Base-by-base conservation (phyloP, 2,797 vertebrate genomes). In the Novumbra hubbsi region DNA sequence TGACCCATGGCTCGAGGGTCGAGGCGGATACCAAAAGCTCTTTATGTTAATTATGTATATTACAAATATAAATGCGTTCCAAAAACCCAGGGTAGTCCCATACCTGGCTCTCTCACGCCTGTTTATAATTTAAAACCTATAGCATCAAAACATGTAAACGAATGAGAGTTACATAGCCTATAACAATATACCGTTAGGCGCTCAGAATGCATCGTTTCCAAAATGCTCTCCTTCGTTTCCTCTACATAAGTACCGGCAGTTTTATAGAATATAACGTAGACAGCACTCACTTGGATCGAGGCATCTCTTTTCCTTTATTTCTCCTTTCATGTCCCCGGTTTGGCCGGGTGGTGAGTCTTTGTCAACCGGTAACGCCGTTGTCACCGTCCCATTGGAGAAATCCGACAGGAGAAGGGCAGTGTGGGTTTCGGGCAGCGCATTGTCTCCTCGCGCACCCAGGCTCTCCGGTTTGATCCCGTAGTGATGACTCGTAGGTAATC, bases 401-500 rank as follows among this genome's bases (percentile, higher is more conserved):
- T 96, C 96, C 76, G 96, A 95, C 80, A 96, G 94, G 88, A 95
- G 92, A 89, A 96, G 89, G 81, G 94, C 91, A 76, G 95, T 93
- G 86, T 96, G 96, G 65, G 96, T 92, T 85, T 94, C 94, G 82
- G 95, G 92, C 85, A 94, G 92, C 84, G 94, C 92, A 83, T 94
- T 95, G 87, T 96, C 95, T 82, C 88, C 94, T 84, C 94, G 91
- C 74, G 94, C 91, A 83, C 92, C 87, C 70, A 95, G 87, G 77
- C 92, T 92, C 91, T 97, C 96, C 73, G 95, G 95, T 93, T 98
- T 98, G 94, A 96, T 93, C 82, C 94, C 95, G 79, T 95, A 96
- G 84, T 96, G 95, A 87, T 96, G 95, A 85, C 86, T 88, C 86
- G 95, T 92, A 83, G 95, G 93, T 91, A 97, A 93, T 93, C 95